Evolutionary conservation across 2,888 invertebrate genomes (phyloP).

Genomic region (Scotopteryx bipunctaria): DNA sequence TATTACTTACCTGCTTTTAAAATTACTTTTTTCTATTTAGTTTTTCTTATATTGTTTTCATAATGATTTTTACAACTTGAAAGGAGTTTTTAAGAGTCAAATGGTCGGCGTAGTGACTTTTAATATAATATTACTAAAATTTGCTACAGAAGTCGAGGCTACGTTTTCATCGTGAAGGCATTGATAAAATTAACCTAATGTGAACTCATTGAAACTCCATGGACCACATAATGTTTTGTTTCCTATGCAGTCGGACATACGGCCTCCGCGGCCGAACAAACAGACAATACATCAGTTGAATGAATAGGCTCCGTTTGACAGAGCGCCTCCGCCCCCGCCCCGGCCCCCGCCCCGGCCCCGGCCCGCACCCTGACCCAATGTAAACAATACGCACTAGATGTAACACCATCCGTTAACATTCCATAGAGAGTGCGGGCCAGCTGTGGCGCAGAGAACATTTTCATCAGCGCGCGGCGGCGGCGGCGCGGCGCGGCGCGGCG

Average conservation of each 20-base stretch:
- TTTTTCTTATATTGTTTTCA: too few species aligned
- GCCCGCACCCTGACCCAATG: neutral
- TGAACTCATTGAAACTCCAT: too few species aligned
- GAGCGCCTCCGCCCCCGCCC: neutral
- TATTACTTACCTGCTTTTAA: neutral
- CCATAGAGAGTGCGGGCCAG: neutral
- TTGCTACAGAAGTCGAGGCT: too few species aligned
- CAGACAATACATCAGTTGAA: constrained; percentile 12
- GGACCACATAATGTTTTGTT: neutral
- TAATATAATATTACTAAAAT: too few species aligned
- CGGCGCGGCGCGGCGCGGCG: too few species aligned
- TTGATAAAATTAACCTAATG: too few species aligned
- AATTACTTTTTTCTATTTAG: too few species aligned
- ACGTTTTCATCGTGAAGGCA: too few species aligned
- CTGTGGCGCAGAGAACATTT: constrained; percentile 9
- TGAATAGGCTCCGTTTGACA: constrained; percentile 5
- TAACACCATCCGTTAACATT: neutral
- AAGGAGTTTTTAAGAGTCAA: too few species aligned
- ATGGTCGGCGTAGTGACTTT: too few species aligned
- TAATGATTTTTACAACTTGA: too few species aligned
- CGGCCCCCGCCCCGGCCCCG: neutral
- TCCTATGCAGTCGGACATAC: constrained; percentile 1
- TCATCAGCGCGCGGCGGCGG: constrained; percentile 4
- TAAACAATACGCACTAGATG: constrained; percentile 4
- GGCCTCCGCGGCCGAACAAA: constrained; percentile 3